Conservation (phyloP, 1,140 invertebrate genomes). For the Nephotettix cincticeps region DNA sequence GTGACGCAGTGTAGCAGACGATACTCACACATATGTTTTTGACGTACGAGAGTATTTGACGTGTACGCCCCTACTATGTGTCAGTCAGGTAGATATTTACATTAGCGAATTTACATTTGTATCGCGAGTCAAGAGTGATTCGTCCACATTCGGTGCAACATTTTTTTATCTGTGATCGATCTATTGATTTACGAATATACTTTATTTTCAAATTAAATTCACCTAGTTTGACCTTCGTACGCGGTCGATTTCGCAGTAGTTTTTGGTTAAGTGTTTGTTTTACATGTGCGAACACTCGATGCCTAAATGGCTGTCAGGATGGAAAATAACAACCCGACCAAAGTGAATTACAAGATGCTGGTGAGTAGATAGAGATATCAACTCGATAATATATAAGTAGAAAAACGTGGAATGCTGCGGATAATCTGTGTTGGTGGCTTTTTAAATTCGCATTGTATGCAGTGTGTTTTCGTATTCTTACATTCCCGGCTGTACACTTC, state of each 20-base stretch:
- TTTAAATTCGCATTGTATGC: constrained; percentile 6
- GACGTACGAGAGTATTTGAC: constrained; percentile 8
- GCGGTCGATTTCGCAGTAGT: no score
- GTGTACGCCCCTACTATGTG: neutral
- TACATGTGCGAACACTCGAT: neutral
- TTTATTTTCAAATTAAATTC: no score
- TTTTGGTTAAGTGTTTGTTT: neutral
- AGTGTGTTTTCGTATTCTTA: no score
- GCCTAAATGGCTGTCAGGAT: neutral
- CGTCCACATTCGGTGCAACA: no score
- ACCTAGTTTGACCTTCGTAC: no score
- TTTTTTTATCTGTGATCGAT: no score
- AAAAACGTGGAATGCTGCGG: neutral
- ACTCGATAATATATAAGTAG: no score
- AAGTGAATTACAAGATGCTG: constrained; percentile 17
- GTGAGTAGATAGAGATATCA: neutral
- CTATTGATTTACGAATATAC: no score
- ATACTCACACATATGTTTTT: neutral
- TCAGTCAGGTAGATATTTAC: no score
- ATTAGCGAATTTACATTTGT: no score
- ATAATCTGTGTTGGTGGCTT: neutral
- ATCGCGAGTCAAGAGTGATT: no score
- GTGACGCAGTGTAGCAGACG: neutral
- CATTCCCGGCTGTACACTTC: no score
- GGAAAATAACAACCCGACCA: constrained; percentile 11